Conservation (phyloP, 2,797 vertebrate species). For the Spinus olivaceus region DNA sequence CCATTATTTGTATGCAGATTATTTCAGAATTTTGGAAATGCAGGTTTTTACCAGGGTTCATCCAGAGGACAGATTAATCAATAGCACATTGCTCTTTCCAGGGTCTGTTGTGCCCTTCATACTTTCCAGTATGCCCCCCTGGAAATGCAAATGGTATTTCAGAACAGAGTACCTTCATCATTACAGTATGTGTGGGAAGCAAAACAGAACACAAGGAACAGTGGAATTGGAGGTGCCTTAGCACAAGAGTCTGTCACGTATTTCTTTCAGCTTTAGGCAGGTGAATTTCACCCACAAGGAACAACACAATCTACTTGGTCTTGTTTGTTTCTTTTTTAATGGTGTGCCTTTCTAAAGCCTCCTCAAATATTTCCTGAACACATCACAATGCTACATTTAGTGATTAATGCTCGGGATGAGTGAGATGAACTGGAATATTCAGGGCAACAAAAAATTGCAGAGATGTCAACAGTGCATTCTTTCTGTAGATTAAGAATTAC, state of each 20-base stretch:
- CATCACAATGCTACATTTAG: not conserved
- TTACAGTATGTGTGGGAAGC: constrained; percentile 1
- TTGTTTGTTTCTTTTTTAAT: not conserved
- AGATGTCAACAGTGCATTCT: constrained; percentile 7
- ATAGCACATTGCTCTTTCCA: not conserved
- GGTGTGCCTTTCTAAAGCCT: not conserved
- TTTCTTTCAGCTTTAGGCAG: constrained; percentile 36
- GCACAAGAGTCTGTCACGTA: not conserved
- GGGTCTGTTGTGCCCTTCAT: not conserved
- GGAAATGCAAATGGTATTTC: constrained; percentile 1
- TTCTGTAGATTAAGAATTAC: not conserved
- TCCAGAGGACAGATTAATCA: constrained; percentile 19
- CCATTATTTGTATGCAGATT: constrained; percentile 14
- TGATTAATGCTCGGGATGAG: not conserved
- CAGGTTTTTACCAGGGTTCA: not conserved
- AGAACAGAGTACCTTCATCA: not conserved
- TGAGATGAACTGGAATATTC: constrained; percentile 32
- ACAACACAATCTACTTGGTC: not conserved
- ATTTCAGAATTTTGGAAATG: constrained; percentile 18
- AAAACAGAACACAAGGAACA: not conserved
- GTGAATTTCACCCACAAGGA: constrained; percentile 13
- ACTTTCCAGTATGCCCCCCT: not conserved
- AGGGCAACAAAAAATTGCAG: not conserved
- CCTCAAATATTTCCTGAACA: not conserved
- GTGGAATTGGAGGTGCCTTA: not conserved